Conservation (phyloP, 2,113 vertebrate species). For the Paraplagusia blochii region DNA sequence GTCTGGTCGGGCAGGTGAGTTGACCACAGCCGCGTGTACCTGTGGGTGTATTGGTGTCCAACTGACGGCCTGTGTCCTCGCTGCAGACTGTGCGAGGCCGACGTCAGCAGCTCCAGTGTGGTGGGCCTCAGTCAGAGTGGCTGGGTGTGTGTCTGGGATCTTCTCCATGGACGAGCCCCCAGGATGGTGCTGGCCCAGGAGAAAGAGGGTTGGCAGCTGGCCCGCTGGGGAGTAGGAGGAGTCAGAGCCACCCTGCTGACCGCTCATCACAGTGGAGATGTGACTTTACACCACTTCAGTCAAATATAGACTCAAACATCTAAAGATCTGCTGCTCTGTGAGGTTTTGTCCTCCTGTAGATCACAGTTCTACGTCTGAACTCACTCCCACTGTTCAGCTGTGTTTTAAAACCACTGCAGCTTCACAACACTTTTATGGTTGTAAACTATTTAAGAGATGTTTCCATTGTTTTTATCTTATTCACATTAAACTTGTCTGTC, state of each 20-base stretch:
- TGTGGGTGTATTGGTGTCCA: neutral
- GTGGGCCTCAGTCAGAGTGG: constrained; percentile 59
- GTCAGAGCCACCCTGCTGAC: constrained; percentile 47
- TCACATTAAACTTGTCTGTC: too few species aligned
- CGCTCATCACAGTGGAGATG: constrained; percentile 60
- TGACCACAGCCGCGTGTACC: neutral
- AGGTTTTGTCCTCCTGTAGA: too few species aligned
- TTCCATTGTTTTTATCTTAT: too few species aligned
- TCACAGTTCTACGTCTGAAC: too few species aligned
- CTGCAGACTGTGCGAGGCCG: constrained; percentile 52
- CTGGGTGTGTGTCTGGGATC: constrained; percentile 58
- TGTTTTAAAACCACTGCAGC: too few species aligned
- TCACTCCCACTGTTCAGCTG: too few species aligned
- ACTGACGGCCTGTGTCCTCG: neutral
- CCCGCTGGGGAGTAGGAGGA: constrained; percentile 44
- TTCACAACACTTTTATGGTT: too few species aligned
- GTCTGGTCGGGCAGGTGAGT: constrained; percentile 64
- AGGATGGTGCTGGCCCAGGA: constrained; percentile 27
- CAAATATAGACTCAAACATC: rapidly evolving
- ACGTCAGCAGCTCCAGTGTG: constrained; percentile 30
- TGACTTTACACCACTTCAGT: constrained; percentile 43
- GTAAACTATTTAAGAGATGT: too few species aligned
- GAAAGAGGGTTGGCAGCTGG: constrained; percentile 61
- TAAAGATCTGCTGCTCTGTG: too few species aligned
- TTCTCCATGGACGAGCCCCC: neutral